phyloP scores from a whole-genome alignment of 1,140 invertebrate species.

The Eubasilissa regina region DNA sequence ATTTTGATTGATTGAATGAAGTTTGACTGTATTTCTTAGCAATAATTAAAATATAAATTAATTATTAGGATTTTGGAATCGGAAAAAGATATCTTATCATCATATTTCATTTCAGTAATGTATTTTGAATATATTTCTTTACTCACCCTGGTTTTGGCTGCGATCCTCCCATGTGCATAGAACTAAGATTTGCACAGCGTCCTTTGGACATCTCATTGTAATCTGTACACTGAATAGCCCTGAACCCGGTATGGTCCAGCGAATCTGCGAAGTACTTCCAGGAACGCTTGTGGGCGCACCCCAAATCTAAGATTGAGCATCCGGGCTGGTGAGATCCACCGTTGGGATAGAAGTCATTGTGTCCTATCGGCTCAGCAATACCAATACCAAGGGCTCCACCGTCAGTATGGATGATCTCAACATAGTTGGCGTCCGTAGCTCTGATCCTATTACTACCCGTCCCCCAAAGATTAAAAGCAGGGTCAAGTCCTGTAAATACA shows the following conservation, averaged over 20 bases:
- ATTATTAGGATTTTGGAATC: too few relatives aligned
- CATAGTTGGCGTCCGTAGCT: conserved; percentile 73
- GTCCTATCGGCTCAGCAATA: conserved; percentile 69
- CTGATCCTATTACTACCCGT: not conserved
- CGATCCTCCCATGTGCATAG: conserved; percentile 47
- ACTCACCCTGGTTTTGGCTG: conserved; percentile 41
- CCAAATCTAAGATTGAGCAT: conserved; percentile 65
- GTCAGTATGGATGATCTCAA: conserved; percentile 79
- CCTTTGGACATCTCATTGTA: conserved; percentile 14
- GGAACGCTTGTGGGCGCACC: conserved; percentile 60
- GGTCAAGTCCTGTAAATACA: conserved; percentile 22
- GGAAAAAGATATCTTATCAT: too few relatives aligned
- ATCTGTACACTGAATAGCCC: conserved; percentile 26
- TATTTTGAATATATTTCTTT: too few relatives aligned
- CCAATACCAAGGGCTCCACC: conserved; percentile 72
- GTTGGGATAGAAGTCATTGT: conserved; percentile 78
- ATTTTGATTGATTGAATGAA: too few relatives aligned
- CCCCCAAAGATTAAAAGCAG: conserved; percentile 19
- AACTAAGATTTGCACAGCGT: conserved; percentile 18
- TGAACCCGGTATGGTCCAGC: conserved; percentile 44
- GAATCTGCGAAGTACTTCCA: conserved; percentile 63
- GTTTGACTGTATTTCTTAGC: too few relatives aligned
- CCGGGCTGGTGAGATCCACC: conserved; percentile 75
- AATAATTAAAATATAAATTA: too few relatives aligned
- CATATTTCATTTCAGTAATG: too few relatives aligned